phyloP scores from a whole-genome alignment of 2,888 invertebrate genomes.

The Molorchus minor region DNA sequence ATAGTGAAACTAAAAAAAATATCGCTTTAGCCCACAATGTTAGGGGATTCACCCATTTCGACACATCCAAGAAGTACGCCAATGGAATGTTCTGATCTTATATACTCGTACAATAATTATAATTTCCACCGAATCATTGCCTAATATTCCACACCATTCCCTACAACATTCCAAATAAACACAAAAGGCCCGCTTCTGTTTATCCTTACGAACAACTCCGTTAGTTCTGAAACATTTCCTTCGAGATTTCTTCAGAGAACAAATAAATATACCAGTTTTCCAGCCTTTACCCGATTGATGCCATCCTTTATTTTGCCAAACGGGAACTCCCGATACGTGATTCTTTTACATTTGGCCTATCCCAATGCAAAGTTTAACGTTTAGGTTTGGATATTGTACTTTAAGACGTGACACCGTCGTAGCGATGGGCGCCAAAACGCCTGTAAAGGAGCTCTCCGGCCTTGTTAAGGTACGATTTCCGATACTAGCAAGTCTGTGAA shows the following conservation, averaged over 20 bases:
- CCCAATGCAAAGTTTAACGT: conserved; percentile 52
- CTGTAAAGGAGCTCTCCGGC: not conserved
- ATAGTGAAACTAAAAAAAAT: too few species aligned
- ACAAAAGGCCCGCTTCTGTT: conserved; percentile 20
- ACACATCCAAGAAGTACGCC: too few species aligned
- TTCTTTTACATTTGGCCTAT: conserved; percentile 59
- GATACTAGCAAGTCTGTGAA: conserved; percentile 14
- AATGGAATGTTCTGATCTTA: too few species aligned
- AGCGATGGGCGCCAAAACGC: not conserved
- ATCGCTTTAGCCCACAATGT: too few species aligned
- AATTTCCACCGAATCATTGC: too few species aligned
- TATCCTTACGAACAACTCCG: conserved; percentile 32
- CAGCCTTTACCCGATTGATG: conserved; percentile 31
- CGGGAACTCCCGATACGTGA: conserved; percentile 53
- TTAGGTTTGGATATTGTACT: conserved; percentile 45
- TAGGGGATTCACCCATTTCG: too few species aligned
- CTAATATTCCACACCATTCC: not conserved
- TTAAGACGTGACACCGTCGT: conserved; percentile 47
- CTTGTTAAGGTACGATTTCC: conserved; percentile 11
- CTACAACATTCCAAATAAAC: conserved; percentile 13
- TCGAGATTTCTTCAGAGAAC: conserved; percentile 27
- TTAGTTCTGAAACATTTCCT: conserved; percentile 31
- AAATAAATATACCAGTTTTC: conserved; percentile 29
- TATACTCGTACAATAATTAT: too few species aligned
- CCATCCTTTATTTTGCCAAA: conserved; percentile 48